Base-by-base conservation (phyloP, 2,797 vertebrate genomes). In the Galaxias olidus region DNA sequence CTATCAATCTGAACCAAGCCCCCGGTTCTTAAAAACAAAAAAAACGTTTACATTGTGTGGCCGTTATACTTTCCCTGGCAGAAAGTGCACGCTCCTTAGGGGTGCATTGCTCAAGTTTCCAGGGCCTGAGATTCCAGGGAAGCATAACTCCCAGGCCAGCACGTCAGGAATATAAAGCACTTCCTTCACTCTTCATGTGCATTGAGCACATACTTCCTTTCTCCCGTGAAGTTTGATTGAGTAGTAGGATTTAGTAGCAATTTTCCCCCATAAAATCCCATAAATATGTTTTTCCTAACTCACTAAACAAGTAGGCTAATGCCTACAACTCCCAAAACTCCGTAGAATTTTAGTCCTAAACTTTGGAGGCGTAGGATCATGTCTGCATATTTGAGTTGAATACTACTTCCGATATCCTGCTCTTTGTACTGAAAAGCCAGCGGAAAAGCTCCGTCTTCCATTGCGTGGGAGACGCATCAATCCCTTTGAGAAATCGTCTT, bases 401-500 rank as follows among this genome's bases (percentile, higher is more conserved):
- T 69, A 61, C 17, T 59, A 69, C 68, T 61, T n/a, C n/a, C n/a
- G 49, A 85, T 82, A 78, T 87, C 84, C 84, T 86, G 74, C 70
- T 66, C 66, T 79, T 69, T 78, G 68, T 73, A 60, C 54, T 61
- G 46, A 13, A 13, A 19, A 19, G 41, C 18, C 15, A 68, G 67
- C 61, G 84, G 78, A 87, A 83, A 75, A 69, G 41, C 30, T 30
- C 73, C 61, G 67, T 79, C 82, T 86, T 88, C 86, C 78, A 84
- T 73, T 88, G 86, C 69, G 85, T 86, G 76, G 84, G 87, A 88
- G 82, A 84, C 69, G 68, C 69, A 84, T 57, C 73, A 77, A 69
- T 78, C 66, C 83, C 82, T 75, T 59, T 68, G 86, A 83, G 82
- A 87, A 87, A 87, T 85, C 76, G 81, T 84, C 78, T 82, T 74